Evolutionary conservation across 2,797 vertebrate species (phyloP).

Genomic region (Danio tinwini): DNA sequence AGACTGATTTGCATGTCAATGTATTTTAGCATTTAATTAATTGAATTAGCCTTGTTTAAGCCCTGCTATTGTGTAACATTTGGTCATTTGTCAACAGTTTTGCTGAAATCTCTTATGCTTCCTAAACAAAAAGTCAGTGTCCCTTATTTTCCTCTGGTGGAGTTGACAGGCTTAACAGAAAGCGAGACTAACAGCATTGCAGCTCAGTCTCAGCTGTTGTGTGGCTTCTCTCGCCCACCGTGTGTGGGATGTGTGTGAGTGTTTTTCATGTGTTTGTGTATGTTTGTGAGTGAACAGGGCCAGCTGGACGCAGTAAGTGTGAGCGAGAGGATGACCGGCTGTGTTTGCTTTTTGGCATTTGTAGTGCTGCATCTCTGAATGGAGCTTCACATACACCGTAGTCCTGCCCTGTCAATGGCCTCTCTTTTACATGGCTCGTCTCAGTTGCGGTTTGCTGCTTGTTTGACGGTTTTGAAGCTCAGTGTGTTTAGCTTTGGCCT

Average conservation of each 20-base stretch:
- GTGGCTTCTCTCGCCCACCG: constrained; percentile 58
- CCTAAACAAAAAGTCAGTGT: neutral
- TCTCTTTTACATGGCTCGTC: constrained; percentile 20
- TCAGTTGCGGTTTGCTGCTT: neutral
- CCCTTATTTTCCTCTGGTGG: neutral
- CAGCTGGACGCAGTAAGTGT: constrained; percentile 63
- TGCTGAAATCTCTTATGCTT: neutral
- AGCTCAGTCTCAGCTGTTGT: constrained; percentile 64
- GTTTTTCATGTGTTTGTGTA: constrained; percentile 20
- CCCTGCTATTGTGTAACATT: neutral
- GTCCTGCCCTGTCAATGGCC: constrained; percentile 14
- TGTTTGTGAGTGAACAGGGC: constrained; percentile 47
- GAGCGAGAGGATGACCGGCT: constrained; percentile 19
- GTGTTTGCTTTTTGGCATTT: constrained; percentile 20
- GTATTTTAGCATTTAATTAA: neutral
- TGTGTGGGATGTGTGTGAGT: constrained; percentile 55
- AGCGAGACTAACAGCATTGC: constrained; percentile 16
- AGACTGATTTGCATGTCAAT: neutral
- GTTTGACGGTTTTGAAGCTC: neutral
- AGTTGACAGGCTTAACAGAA: neutral
- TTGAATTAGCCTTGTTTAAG: neutral
- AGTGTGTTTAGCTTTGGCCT: neutral
- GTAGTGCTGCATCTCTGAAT: constrained; percentile 50
- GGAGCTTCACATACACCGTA: constrained; percentile 10
- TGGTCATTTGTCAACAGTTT: neutral